phyloP scores from a whole-genome alignment of 2,113 vertebrate genomes.

The Myotis brandtii region DNA sequence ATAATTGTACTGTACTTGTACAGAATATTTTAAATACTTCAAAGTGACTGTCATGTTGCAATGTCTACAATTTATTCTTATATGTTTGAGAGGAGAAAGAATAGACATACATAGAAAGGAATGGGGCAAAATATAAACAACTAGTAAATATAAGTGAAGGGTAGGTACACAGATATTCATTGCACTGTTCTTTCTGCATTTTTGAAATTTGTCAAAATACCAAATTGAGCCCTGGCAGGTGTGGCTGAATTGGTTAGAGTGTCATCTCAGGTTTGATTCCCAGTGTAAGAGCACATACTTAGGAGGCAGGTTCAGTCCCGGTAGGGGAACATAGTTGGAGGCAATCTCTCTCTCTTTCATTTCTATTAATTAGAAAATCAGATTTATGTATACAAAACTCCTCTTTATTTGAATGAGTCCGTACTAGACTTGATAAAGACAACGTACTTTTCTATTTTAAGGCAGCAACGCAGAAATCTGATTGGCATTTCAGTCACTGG shows the following conservation, averaged over 20 bases:
- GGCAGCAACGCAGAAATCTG: slow-evolving; percentile 58
- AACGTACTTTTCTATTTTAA: slow-evolving; percentile 61
- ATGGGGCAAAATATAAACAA: not conserved
- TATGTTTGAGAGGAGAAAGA: not conserved
- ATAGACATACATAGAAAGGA: not conserved
- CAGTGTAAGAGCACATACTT: too few relatives aligned
- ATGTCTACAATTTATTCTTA: not conserved
- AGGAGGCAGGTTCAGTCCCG: too few relatives aligned
- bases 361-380: not conserved
- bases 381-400: not conserved
- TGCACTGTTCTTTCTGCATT: not conserved
- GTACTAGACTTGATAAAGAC: slow-evolving; percentile 24
- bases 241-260: not conserved
- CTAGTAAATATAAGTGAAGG: slow-evolving; percentile 11
- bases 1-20: not conserved
- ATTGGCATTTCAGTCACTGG: slow-evolving; percentile 38
- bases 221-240: not conserved
- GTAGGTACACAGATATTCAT: not conserved
- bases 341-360: too few relatives aligned
- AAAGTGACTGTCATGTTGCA: not conserved
- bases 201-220: slow-evolving; percentile 3
- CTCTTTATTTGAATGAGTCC: slow-evolving; percentile 7
- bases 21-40: not conserved
- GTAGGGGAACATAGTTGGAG: too few relatives aligned
- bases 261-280: too few relatives aligned